Conservation (phyloP, 2,888 invertebrate genomes). For the Chrysolina oricalcia region DNA sequence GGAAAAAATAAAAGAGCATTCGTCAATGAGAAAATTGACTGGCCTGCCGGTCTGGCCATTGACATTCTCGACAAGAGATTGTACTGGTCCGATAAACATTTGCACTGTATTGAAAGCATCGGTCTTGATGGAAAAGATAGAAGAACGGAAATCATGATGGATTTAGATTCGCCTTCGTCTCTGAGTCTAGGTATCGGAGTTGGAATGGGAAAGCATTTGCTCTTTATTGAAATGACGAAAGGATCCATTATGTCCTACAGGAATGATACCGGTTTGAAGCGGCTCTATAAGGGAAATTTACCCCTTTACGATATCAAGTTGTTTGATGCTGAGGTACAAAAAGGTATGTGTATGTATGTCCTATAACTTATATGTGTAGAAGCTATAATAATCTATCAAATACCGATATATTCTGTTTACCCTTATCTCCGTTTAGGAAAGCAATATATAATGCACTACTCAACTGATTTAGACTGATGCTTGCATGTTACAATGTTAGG, state of each 20-base stretch:
- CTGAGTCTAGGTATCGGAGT: constrained; percentile 57
- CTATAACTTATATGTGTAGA: too few species aligned
- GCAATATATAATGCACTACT: too few species aligned
- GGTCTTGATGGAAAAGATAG: constrained; percentile 75
- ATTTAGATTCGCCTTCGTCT: constrained; percentile 75
- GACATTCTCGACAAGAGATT: constrained; percentile 75
- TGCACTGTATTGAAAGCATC: constrained; percentile 80
- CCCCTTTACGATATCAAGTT: constrained; percentile 81
- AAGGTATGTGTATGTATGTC: constrained; percentile 68
- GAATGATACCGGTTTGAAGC: constrained; percentile 69
- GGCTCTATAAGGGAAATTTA: constrained; percentile 77
- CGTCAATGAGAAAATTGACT: constrained; percentile 75
- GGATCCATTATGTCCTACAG: constrained; percentile 75
- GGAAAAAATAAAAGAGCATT: constrained; percentile 74
- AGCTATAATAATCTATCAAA: too few species aligned
- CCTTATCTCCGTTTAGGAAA: too few species aligned
- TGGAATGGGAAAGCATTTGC: constrained; percentile 74
- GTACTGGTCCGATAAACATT: constrained; percentile 84
- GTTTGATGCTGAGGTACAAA: constrained; percentile 76
- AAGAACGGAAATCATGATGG: constrained; percentile 71
- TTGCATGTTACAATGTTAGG: too few species aligned
- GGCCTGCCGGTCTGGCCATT: constrained; percentile 86
- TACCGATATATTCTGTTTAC: too few species aligned
- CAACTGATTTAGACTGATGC: too few species aligned
- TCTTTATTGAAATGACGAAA: constrained; percentile 82